Evolutionary conservation across 1,140 invertebrate species (phyloP).

Genomic region (Sinonovacula constricta): DNA sequence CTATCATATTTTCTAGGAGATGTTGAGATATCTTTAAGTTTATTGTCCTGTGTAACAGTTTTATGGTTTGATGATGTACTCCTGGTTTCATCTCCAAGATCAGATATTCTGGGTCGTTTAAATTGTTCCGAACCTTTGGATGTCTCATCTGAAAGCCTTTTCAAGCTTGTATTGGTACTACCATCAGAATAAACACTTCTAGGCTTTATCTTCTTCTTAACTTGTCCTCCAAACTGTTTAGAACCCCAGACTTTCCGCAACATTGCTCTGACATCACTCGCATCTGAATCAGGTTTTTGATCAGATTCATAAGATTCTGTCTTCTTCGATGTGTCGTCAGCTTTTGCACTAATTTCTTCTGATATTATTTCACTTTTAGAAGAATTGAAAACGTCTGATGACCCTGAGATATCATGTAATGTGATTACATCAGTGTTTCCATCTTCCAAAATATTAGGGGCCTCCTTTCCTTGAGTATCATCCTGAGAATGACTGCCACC

Average conservation of each 20-base stretch:
- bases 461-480: neutral
- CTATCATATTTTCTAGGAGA: neutral
- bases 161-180: neutral
- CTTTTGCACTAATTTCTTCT: neutral
- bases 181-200: neutral
- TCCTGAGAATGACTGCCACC: neutral
- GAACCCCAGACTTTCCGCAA: constrained; percentile 45
- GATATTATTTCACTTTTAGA: neutral
- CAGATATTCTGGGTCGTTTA: neutral
- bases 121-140: neutral
- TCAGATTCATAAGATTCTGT: neutral
- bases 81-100: neutral
- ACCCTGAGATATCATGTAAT: neutral
- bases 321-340: neutral
- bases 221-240: constrained; percentile 36
- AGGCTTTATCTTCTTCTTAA: neutral
- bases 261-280: constrained; percentile 46
- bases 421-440: neutral
- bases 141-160: neutral
- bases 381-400: neutral
- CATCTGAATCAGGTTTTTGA: neutral
- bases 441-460: neutral
- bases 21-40: neutral
- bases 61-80: neutral
- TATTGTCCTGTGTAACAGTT: neutral